phyloP scores from a whole-genome alignment of 2,113 vertebrate genomes.

The Atrichornis clamosus region DNA sequence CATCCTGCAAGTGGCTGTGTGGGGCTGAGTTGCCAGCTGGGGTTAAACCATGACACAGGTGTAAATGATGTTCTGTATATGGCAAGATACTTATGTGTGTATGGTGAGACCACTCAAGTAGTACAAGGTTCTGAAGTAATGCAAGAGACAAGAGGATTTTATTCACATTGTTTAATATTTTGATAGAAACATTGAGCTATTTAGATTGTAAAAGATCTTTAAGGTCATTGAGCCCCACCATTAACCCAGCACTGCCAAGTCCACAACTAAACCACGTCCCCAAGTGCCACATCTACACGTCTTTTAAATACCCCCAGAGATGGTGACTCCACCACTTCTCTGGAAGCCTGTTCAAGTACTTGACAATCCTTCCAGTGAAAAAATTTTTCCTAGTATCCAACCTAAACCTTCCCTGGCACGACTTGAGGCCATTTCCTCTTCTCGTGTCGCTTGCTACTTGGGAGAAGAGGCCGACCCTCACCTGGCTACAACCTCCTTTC shows the following conservation, averaged over 20 bases:
- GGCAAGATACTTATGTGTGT: neutral
- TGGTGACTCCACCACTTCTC: neutral
- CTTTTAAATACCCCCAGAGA: neutral
- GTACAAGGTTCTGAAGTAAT: neutral
- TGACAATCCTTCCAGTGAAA: neutral
- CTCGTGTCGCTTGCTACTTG: neutral
- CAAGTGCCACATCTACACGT: neutral
- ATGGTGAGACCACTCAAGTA: neutral
- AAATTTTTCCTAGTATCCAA: neutral
- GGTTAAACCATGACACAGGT: neutral
- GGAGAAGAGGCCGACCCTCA: accelerated
- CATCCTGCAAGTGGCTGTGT: neutral
- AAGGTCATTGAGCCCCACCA: accelerated
- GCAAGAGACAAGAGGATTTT: neutral
- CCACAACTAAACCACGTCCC: neutral
- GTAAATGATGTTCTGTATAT: neutral
- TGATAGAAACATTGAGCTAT: neutral
- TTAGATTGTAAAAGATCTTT: neutral
- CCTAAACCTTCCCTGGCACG: neutral
- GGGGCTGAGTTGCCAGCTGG: neutral
- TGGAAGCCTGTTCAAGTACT: neutral
- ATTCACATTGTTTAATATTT: neutral
- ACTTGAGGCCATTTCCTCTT: neutral
- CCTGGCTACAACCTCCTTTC: neutral
- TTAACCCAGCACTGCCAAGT: neutral